phyloP scores from a whole-genome alignment of 2,113 vertebrate genomes.

The Lepisosteus osseus region DNA sequence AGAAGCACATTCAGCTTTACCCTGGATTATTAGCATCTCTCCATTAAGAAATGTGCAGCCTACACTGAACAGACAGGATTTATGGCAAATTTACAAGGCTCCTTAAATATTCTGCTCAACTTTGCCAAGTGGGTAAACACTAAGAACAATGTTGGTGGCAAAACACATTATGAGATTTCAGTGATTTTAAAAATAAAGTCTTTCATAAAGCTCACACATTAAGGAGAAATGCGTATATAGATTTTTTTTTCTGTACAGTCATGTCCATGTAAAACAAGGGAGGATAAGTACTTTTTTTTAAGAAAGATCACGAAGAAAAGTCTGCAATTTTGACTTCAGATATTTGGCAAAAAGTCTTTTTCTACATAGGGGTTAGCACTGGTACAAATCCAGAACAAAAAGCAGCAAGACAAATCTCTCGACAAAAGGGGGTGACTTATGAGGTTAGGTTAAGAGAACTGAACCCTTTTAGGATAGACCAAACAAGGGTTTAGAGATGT shows the following conservation, averaged over 20 bases:
- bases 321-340: background rate
- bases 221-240: too few species aligned
- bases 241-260: constrained; percentile 4
- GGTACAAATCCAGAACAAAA: constrained; percentile 47
- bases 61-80: constrained; percentile 77
- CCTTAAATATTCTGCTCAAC: constrained; percentile 32
- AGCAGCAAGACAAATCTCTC: constrained; percentile 37
- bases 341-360: too few species aligned
- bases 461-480: constrained; percentile 77
- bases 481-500: constrained; percentile 61
- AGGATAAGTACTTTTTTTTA: constrained; percentile 15
- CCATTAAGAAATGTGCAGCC: constrained; percentile 76
- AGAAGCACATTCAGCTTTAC: constrained; percentile 86
- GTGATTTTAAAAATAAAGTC: constrained; percentile 37
- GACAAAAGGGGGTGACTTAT: constrained; percentile 65
- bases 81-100: constrained; percentile 60
- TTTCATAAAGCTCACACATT: too few species aligned
- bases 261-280: constrained; percentile 27
- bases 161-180: constrained; percentile 32
- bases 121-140: constrained; percentile 54
- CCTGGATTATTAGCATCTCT: constrained; percentile 82
- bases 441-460: constrained; percentile 74
- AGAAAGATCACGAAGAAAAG: background rate
- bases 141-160: constrained; percentile 60
- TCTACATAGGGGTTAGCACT: constrained; percentile 33